Percentiles rank a stretch among this genome's conserved stretches.
Evolutionary conservation across 2,888 invertebrate species (phyloP).

Genomic region (Polydrusus tereticollis): DNA sequence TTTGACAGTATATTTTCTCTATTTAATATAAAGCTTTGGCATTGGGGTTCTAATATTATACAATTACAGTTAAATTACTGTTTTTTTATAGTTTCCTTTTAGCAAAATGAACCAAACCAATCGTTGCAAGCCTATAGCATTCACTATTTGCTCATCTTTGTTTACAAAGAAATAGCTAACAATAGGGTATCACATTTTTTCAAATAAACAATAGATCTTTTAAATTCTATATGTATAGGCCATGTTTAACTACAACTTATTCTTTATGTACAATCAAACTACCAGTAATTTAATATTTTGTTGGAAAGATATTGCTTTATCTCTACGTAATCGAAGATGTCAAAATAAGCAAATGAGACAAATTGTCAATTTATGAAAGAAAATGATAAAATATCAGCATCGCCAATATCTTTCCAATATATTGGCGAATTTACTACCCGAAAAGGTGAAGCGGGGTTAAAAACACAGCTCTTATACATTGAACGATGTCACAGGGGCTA

Average conservation of each 20-base stretch:
- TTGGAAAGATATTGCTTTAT: not conserved
- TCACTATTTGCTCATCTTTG: not conserved
- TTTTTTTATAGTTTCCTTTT: not conserved
- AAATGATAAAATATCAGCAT: not conserved
- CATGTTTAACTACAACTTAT: slow-evolving; percentile 28
- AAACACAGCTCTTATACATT: slow-evolving; percentile 42
- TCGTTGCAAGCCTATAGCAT: too few relatives aligned
- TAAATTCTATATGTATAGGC: slow-evolving; percentile 10
- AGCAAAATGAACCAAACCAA: too few relatives aligned
- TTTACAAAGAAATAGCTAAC: not conserved
- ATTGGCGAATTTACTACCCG: slow-evolving; percentile 21
- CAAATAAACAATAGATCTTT: not conserved
- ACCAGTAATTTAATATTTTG: not conserved
- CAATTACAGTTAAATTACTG: not conserved
- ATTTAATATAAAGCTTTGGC: slow-evolving; percentile 21
- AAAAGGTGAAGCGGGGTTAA: slow-evolving; percentile 32
- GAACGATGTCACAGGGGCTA: slow-evolving; percentile 5
- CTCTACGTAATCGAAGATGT: too few relatives aligned
- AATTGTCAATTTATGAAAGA: too few relatives aligned
- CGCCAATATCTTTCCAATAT: not conserved
- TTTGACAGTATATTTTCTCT: slow-evolving; percentile 3
- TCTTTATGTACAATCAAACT: slow-evolving; percentile 18
- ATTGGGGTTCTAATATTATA: not conserved
- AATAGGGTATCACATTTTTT: slow-evolving; percentile 4
- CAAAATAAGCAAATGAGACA: too few relatives aligned